Evolutionary conservation across 2,888 invertebrate species (phyloP).

Genomic region (Caenorhabditis doughertyi): DNA sequence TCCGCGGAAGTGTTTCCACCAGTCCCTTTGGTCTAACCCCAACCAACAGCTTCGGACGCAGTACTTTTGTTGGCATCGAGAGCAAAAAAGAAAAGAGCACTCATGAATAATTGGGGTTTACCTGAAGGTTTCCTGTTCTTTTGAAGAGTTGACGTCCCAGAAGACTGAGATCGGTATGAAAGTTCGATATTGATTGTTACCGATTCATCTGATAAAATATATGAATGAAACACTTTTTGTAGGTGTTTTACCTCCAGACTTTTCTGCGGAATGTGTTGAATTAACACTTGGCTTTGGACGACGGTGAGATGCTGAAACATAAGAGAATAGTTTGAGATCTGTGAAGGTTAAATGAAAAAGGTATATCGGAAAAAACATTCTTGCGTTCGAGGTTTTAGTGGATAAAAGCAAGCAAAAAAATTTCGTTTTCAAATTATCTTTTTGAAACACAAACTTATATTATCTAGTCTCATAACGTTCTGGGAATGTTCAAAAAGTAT

Average conservation of each 20-base stretch:
- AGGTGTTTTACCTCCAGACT: constrained; percentile 18
- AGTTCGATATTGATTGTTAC: constrained; percentile 59
- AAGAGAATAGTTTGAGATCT: no score
- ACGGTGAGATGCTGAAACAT: constrained; percentile 36
- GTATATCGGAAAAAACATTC: no score
- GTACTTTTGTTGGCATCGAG: constrained; percentile 40
- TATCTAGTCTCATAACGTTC: no score
- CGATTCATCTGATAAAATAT: constrained; percentile 42
- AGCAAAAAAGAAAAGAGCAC: constrained; percentile 42
- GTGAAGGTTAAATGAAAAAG: no score
- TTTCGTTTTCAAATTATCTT: no score
- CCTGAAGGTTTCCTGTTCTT: constrained; percentile 63
- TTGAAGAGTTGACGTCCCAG: constrained; percentile 60
- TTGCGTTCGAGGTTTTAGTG: no score
- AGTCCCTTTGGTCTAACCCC: constrained; percentile 1
- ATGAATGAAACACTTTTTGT: not conserved
- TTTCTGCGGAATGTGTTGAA: constrained; percentile 28
- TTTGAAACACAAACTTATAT: no score
- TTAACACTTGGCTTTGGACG: constrained; percentile 14
- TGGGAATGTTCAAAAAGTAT: no score
- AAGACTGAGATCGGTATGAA: constrained; percentile 56
- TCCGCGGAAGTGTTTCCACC: constrained; percentile 51
- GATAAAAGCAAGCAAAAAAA: no score
- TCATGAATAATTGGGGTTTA: constrained; percentile 63
- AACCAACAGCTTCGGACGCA: not conserved